Conservation (phyloP, 2,113 vertebrate genomes). For the Onychostoma macrolepis region DNA sequence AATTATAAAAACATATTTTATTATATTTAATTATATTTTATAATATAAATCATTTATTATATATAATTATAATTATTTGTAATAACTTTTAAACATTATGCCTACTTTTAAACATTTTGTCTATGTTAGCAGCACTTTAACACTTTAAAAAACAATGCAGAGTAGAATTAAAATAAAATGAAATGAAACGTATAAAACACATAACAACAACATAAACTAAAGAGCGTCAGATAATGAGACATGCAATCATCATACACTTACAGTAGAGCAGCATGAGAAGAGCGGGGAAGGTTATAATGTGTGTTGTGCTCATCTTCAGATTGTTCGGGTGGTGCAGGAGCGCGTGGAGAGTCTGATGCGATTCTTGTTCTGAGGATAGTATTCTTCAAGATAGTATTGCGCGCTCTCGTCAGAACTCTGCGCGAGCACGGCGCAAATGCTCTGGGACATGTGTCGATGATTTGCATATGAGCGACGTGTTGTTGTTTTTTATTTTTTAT, state of each 20-base stretch:
- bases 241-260: background rate
- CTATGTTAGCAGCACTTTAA: background rate
- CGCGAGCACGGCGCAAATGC: slow-evolving; percentile 12
- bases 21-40: too few species aligned
- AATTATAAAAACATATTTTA: too few species aligned
- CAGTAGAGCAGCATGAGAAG: slow-evolving; percentile 4
- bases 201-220: background rate
- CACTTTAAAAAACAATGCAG: background rate
- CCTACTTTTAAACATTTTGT: too few species aligned
- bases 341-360: background rate
- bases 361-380: background rate
- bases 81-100: background rate
- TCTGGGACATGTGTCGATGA: background rate
- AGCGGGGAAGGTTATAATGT: background rate
- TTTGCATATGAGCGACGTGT: background rate
- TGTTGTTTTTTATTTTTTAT: too few species aligned
- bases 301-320: slow-evolving; percentile 4
- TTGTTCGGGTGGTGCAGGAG: background rate
- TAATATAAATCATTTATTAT: background rate
- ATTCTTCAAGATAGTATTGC: background rate
- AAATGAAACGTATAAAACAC: background rate
- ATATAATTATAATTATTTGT: background rate
- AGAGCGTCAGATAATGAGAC: background rate
- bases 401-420: background rate
- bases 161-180: background rate